Percentiles rank a stretch among this genome's conserved stretches.
Evolutionary conservation across 1,140 invertebrate genomes (phyloP).

Genomic region (Melipona quadrifasciata): DNA sequence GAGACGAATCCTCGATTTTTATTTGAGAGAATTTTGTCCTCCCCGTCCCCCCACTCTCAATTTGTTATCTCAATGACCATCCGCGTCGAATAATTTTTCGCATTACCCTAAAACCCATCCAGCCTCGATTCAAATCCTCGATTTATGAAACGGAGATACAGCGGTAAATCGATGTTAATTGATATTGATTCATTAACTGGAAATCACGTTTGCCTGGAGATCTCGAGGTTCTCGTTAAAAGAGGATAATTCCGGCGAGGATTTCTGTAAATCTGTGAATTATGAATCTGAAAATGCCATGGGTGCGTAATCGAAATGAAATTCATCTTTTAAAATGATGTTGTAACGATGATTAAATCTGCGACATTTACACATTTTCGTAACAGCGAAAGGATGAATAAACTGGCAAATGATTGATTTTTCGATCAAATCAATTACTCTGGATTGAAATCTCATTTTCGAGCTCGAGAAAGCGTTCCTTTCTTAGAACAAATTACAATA

Average conservation of each 20-base stretch:
- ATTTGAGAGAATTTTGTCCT: neutral
- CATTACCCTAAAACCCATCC: neutral
- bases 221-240: neutral
- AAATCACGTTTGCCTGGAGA: neutral
- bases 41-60: neutral
- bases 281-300: too few relatives aligned
- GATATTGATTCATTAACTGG: neutral
- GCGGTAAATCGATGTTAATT: neutral
- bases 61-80: neutral
- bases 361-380: too few relatives aligned
- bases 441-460: neutral
- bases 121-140: neutral
- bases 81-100: neutral
- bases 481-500: neutral
- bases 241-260: too few relatives aligned
- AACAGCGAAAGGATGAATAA: too few relatives aligned
- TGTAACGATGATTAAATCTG: too few relatives aligned
- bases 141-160: neutral
- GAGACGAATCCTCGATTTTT: conserved; percentile 28
- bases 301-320: too few relatives aligned
- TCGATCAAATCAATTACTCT: too few relatives aligned
- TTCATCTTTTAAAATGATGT: too few relatives aligned
- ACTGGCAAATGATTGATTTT: too few relatives aligned
- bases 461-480: too few relatives aligned
- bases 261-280: too few relatives aligned